phyloP scores from a whole-genome alignment of 2,797 vertebrate species.

The Pseudopleuronectes americanus region DNA sequence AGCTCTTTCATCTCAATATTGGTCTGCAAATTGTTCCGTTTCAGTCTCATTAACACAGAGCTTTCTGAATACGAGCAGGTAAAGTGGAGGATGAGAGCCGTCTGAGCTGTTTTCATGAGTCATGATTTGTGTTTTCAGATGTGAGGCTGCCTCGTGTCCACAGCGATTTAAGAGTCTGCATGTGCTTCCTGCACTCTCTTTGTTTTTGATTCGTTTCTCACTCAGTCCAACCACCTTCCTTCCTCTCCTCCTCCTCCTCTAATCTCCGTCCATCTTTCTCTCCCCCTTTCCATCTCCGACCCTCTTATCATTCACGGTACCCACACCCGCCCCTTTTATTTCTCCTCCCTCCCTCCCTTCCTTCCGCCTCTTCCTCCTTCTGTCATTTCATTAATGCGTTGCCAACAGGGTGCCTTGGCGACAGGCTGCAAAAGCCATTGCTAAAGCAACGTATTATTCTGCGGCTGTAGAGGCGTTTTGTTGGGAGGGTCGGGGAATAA shows the following conservation, averaged over 20 bases:
- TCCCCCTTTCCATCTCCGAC: constrained; percentile 14
- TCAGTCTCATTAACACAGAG: background rate
- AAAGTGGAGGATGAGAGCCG: background rate
- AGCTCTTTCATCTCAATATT: background rate
- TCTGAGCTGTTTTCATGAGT: background rate
- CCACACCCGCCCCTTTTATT: background rate
- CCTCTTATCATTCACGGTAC: constrained; percentile 28
- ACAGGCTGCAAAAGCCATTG: constrained; percentile 64
- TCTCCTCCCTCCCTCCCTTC: background rate
- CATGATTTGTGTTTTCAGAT: constrained; percentile 14
- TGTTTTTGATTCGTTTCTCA: constrained; percentile 26
- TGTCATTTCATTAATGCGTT: constrained; percentile 57
- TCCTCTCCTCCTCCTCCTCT: background rate
- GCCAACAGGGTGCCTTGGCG: constrained; percentile 57
- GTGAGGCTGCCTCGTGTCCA: background rate
- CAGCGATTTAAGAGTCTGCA: background rate
- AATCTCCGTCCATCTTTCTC: background rate
- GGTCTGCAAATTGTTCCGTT: background rate
- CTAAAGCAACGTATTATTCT: constrained; percentile 63
- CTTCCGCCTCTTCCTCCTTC: constrained; percentile 30
- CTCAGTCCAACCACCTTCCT: constrained; percentile 13
- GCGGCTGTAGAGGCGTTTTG: constrained; percentile 43
- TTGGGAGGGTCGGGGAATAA: constrained; percentile 12
- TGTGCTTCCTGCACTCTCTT: constrained; percentile 18
- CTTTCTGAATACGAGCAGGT: too few species aligned